Conservation (phyloP, 2,888 invertebrate genomes). For the Helicoverpa assulta region DNA sequence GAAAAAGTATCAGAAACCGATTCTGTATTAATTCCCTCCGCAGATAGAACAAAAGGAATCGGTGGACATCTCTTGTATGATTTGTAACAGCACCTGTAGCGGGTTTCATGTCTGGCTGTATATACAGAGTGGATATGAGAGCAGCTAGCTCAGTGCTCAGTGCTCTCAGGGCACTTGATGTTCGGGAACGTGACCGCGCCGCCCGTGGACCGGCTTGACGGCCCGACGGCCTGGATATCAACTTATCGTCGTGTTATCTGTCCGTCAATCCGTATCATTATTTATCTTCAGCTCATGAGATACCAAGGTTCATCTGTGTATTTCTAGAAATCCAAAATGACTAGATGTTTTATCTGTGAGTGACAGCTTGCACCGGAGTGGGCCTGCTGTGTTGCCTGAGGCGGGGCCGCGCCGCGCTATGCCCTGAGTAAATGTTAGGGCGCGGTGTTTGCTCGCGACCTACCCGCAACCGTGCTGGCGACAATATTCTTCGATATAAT, state of each 20-base stretch:
- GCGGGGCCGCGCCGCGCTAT: slow-evolving; percentile 13
- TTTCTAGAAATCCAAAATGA: background rate
- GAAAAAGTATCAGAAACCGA: too few relatives aligned
- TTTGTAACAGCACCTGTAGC: too few relatives aligned
- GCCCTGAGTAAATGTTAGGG: slow-evolving; percentile 17
- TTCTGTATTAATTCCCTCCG: too few relatives aligned
- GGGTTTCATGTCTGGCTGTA: too few relatives aligned
- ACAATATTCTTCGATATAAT: slow-evolving; percentile 44
- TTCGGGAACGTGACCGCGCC: too few relatives aligned
- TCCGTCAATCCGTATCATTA: background rate
- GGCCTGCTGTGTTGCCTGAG: background rate
- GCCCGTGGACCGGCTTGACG: background rate
- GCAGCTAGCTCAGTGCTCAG: too few relatives aligned
- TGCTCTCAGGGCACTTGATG: too few relatives aligned
- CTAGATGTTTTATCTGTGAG: background rate
- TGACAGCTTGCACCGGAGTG: background rate
- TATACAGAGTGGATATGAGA: too few relatives aligned
- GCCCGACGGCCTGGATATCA: background rate
- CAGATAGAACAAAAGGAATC: too few relatives aligned
- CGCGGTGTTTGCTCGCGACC: slow-evolving; percentile 50
- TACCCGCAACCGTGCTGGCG: slow-evolving; percentile 4
- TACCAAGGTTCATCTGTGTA: background rate
- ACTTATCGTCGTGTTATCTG: background rate
- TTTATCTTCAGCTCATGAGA: background rate
- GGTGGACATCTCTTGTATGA: too few relatives aligned